phyloP scores from a whole-genome alignment of 2,113 vertebrate genomes.

The Sylvietta virens region DNA sequence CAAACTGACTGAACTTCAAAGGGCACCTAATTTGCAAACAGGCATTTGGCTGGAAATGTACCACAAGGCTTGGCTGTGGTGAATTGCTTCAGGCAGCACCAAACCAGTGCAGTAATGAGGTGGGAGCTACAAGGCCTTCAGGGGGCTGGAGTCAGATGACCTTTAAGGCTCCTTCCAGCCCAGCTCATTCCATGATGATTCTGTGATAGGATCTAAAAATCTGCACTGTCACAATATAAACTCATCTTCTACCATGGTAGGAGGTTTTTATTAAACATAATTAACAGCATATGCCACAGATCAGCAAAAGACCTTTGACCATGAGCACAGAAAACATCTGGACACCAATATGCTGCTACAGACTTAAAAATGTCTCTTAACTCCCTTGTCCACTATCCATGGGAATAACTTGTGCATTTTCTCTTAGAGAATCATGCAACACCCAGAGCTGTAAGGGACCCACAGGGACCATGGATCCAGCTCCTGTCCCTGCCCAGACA shows the following conservation, averaged over 20 bases:
- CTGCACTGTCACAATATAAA: neutral
- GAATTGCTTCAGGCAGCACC: neutral
- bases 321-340: neutral
- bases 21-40: neutral
- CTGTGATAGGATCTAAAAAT: neutral
- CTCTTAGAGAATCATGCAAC: neutral
- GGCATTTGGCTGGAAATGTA: neutral
- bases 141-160: neutral
- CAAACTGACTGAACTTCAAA: neutral
- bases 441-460: neutral
- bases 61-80: neutral
- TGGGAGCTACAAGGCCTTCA: neutral
- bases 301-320: neutral
- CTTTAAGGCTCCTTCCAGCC: neutral
- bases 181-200: neutral
- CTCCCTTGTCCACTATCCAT: accelerated
- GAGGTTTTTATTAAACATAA: neutral
- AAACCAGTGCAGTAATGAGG: neutral
- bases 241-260: neutral
- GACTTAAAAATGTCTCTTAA: neutral
- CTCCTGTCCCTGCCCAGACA: accelerated
- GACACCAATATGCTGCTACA: neutral
- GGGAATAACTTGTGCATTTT: neutral
- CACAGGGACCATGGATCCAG: neutral
- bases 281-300: neutral